Evolutionary conservation across 1,140 invertebrate genomes (phyloP).

Genomic region (Lordiphosa stackelbergi): DNA sequence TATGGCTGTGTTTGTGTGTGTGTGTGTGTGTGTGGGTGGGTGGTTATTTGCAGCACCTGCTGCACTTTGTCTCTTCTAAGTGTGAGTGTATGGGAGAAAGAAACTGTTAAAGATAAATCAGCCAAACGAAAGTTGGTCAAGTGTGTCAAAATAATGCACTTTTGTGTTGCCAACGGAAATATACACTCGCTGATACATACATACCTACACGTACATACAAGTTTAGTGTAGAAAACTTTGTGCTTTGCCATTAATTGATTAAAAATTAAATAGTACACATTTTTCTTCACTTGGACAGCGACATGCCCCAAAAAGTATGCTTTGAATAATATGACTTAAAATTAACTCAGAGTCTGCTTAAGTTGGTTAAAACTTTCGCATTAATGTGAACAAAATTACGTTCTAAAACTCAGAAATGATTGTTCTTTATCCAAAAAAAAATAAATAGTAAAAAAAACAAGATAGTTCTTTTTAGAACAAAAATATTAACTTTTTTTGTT

Average conservation of each 20-base stretch:
- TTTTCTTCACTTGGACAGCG: background rate
- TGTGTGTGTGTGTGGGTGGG: slow-evolving; percentile 1
- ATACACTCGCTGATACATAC: slow-evolving; percentile 11
- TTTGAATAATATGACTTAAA: background rate
- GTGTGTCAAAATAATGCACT: slow-evolving; percentile 66
- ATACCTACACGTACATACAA: slow-evolving; percentile 6
- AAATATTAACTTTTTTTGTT: too few relatives aligned
- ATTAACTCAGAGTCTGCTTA: too few relatives aligned
- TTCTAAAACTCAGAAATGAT: too few relatives aligned
- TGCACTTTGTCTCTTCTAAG: slow-evolving; percentile 40
- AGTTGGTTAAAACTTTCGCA: too few relatives aligned
- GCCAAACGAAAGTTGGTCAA: slow-evolving; percentile 64
- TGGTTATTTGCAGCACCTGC: slow-evolving; percentile 55
- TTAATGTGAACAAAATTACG: too few relatives aligned
- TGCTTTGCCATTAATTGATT: slow-evolving; percentile 1
- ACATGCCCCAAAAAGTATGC: background rate
- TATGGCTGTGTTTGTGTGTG: background rate
- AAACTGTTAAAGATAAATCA: slow-evolving; percentile 44
- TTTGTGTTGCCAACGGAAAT: slow-evolving; percentile 13
- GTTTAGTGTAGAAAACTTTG: background rate
- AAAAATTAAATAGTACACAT: background rate
- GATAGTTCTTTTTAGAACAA: too few relatives aligned
- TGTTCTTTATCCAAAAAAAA: too few relatives aligned
- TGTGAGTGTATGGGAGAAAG: slow-evolving; percentile 17
- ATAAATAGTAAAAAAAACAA: too few relatives aligned